Evolutionary conservation across 2,113 vertebrate species (phyloP).

Genomic region (Rafetus swinhoei): DNA sequence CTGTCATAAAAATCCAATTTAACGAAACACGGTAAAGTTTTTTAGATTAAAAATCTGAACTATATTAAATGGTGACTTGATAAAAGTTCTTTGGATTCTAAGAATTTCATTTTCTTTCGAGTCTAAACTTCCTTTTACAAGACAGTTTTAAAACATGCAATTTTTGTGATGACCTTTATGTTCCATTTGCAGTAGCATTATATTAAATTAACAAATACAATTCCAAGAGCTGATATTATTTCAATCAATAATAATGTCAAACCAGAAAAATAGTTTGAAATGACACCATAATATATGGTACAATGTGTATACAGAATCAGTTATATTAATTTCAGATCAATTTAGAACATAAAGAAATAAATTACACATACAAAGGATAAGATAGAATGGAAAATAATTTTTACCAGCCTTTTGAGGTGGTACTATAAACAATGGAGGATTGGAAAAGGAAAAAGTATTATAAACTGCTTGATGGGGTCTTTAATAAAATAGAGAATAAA

Average conservation of each 20-base stretch:
- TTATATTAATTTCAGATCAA: not conserved
- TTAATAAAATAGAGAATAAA: not conserved
- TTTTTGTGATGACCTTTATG: not conserved
- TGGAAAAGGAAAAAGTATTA: not conserved
- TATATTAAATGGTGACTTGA: not conserved
- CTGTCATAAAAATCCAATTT: not conserved
- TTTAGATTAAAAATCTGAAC: not conserved
- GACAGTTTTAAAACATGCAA: not conserved
- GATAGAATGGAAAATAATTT: not conserved
- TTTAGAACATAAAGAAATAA: not conserved
- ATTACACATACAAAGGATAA: not conserved
- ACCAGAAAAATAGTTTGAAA: not conserved
- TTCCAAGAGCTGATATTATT: not conserved
- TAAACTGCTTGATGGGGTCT: accelerated
- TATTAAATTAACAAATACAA: not conserved
- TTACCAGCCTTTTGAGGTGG: not conserved
- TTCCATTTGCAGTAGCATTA: not conserved
- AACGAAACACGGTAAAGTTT: not conserved
- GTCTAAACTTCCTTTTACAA: not conserved
- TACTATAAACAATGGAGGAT: not conserved
- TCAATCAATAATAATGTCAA: not conserved
- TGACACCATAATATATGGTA: not conserved
- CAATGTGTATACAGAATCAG: not conserved
- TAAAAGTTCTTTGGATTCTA: not conserved
- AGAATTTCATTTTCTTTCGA: not conserved